Evolutionary conservation across 2,888 invertebrate species (phyloP).

Genomic region (Lasioglossum lativentre): DNA sequence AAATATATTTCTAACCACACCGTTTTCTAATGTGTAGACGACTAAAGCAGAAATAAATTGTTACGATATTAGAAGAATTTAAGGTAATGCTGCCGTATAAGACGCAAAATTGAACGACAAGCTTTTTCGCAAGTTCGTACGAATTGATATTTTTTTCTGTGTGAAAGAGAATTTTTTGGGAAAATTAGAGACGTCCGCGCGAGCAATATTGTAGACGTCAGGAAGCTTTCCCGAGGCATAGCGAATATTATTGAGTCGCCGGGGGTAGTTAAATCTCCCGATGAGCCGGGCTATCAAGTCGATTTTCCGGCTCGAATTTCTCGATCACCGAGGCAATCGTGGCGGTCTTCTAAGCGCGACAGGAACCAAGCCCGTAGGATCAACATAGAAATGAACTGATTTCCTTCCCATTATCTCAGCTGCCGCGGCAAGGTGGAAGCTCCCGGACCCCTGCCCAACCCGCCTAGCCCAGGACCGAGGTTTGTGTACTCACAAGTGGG

Average conservation of each 20-base stretch:
- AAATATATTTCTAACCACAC: too few relatives aligned
- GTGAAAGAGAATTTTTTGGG: not conserved
- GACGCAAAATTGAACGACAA: not conserved
- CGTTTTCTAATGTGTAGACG: too few relatives aligned
- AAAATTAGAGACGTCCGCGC: not conserved
- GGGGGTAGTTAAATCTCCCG: slow-evolving; percentile 36
- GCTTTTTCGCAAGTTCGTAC: not conserved
- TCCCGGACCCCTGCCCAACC: slow-evolving; percentile 32
- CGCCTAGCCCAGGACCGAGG: slow-evolving; percentile 54
- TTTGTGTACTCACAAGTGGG: slow-evolving; percentile 61
- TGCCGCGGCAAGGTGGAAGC: slow-evolving; percentile 53
- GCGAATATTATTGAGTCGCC: slow-evolving; percentile 43
- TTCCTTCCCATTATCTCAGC: slow-evolving; percentile 84
- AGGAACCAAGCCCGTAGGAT: slow-evolving; percentile 77
- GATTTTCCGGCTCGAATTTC: slow-evolving; percentile 81
- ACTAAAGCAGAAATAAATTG: too few relatives aligned
- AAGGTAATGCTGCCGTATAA: too few relatives aligned
- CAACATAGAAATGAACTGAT: slow-evolving; percentile 85
- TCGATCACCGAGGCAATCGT: slow-evolving; percentile 80
- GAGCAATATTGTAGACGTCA: slow-evolving; percentile 4
- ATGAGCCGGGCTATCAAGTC: slow-evolving; percentile 68
- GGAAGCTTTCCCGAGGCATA: not conserved
- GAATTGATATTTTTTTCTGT: not conserved
- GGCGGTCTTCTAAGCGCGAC: slow-evolving; percentile 74
- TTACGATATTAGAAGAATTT: too few relatives aligned